Conservation (phyloP, 2,888 invertebrate genomes). For the Podotricha telesiphe region DNA sequence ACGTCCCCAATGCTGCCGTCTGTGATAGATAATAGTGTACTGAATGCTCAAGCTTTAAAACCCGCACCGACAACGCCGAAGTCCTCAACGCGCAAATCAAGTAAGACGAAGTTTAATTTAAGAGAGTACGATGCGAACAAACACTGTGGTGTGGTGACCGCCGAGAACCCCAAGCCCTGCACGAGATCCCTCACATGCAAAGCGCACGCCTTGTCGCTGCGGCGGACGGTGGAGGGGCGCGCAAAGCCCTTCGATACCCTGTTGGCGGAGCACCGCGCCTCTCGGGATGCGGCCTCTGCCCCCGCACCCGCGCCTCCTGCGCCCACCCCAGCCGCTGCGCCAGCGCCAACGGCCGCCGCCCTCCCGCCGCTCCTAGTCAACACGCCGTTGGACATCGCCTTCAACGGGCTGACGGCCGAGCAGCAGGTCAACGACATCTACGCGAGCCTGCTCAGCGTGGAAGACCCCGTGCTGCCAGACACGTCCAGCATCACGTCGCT, state of each 20-base stretch:
- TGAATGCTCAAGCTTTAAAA: slow-evolving; percentile 57
- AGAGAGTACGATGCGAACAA: slow-evolving; percentile 92
- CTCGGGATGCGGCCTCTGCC: slow-evolving; percentile 76
- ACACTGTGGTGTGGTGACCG: slow-evolving; percentile 91
- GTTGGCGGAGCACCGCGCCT: slow-evolving; percentile 88
- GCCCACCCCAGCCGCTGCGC: slow-evolving; percentile 44
- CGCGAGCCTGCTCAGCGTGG: slow-evolving; percentile 66
- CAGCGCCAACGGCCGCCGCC: slow-evolving; percentile 45
- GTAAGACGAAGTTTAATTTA: slow-evolving; percentile 76
- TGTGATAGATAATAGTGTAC: slow-evolving; percentile 57
- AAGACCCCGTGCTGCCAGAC: slow-evolving; percentile 70
- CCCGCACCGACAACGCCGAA: slow-evolving; percentile 59
- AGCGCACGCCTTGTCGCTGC: slow-evolving; percentile 86
- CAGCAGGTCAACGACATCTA: slow-evolving; percentile 76
- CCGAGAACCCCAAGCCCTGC: slow-evolving; percentile 88
- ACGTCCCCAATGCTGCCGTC: slow-evolving; percentile 63
- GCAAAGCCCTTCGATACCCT: slow-evolving; percentile 89
- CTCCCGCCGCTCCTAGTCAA: slow-evolving; percentile 71
- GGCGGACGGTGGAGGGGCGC: slow-evolving; percentile 88
- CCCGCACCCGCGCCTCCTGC: slow-evolving; percentile 44
- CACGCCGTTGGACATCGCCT: slow-evolving; percentile 66
- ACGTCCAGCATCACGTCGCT: slow-evolving; percentile 68
- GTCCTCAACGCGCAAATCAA: slow-evolving; percentile 63
- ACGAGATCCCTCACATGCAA: slow-evolving; percentile 90
- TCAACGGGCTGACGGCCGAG: slow-evolving; percentile 69